Base-by-base conservation (phyloP, 2,113 vertebrate species). In the Aspidoscelis tigris region DNA sequence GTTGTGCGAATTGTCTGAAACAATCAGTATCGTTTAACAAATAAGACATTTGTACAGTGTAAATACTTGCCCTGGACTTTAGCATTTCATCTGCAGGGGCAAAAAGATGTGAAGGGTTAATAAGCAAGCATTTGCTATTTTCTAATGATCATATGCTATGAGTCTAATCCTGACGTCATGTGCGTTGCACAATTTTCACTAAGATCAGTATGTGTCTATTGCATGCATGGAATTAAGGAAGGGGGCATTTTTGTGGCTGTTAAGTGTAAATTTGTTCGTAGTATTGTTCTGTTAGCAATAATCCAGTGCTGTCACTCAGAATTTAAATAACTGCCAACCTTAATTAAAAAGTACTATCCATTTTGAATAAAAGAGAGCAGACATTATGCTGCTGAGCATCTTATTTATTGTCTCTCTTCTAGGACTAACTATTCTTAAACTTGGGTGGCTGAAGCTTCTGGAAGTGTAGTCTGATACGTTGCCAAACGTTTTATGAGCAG, bases 151-250 rank as follows among this genome's bases (percentile, higher is more conserved):
- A 47, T 41, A 84, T 88, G 21, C 68, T 88, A 78, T 71, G 87
- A 86, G 84, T 90, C 91, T 90, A 91, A 86, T 92, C 87, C 90
- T 94, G 94, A 94, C 93, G 86, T 94, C 92, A 91, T 93, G 50
- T 86, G 75, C 89, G n/a, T 69, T 77, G 76, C 68, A 90, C 89
- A 91, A 91, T 92, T 94, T 90, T 90, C 86, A 14, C 76, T 78
- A 64, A 72, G 7, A 61, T n/a, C 44, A 89, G n/a, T 44, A 87
- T 80, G 90, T 91, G 85, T 92, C 91, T 93, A 85, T 83, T 93
- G 71, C 87, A 88, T 76, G 86, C 89, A 88, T 71, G 89, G 85
- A 92, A 92, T 93, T 93, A 90, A 93, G 90, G 91, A 94, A 91
- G 91, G 81, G 86, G 81, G 88, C 82, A 9, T 65, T 88, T 91